Percentiles rank a stretch among this genome's conserved stretches.
These are phyloP conservation scores for Rhyacophila evoluta DNA, from an alignment of 2,888 invertebrate genomes.

Conservation along the genomic window DNA sequence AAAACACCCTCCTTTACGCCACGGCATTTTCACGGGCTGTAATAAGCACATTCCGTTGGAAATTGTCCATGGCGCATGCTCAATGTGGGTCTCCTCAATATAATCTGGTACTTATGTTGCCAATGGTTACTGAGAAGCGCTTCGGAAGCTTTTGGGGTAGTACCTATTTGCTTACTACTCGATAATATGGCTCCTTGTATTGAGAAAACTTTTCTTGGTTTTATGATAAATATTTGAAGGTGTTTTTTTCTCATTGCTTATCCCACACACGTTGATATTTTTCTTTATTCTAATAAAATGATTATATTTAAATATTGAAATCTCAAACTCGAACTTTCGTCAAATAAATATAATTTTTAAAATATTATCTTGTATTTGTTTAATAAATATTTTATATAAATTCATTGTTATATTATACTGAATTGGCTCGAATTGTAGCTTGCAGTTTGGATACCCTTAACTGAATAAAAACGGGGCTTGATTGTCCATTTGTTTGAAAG, in stretches of 20 bases:
- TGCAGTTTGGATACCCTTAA: too few species aligned
- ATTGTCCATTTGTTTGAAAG: too few species aligned
- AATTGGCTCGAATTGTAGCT: too few species aligned
- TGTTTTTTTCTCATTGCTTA: background rate
- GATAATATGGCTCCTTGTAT: background rate
- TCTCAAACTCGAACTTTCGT: too few species aligned
- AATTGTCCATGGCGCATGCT: conserved; percentile 4
- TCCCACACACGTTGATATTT: too few species aligned
- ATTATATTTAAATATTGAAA: too few species aligned
- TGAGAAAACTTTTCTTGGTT: background rate
- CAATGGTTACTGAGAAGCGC: conserved; percentile 11
- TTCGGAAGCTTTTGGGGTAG: conserved; percentile 3
- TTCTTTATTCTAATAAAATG: too few species aligned
- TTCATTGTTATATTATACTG: too few species aligned
- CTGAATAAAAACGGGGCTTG: too few species aligned
- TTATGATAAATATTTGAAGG: background rate
- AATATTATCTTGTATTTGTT: too few species aligned
- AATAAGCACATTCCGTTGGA: conserved; percentile 2
- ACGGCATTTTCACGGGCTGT: background rate
- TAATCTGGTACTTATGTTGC: conserved; percentile 22
- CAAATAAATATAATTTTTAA: too few species aligned
- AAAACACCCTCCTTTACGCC: background rate
- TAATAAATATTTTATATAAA: too few species aligned
- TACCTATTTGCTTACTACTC: background rate
- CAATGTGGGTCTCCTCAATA: background rate